A percentile compares a stretch with the other conserved stretches of the same genome.
phyloP scores from a whole-genome alignment of 92 coral and sea anemone species.

The Plumapathes pennacea region DNA sequence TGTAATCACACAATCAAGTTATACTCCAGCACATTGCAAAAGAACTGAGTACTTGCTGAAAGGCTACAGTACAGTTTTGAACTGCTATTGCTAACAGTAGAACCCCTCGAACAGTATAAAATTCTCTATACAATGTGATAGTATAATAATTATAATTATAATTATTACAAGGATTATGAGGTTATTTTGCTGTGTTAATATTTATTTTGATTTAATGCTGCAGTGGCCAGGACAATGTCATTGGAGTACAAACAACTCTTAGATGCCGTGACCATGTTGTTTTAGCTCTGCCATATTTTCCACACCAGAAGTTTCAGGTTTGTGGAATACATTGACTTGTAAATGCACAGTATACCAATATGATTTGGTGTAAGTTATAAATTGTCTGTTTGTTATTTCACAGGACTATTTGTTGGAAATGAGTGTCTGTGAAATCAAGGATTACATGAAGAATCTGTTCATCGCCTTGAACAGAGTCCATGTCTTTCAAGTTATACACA shows the following conservation, averaged over 20 bases:
- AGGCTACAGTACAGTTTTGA: too few species aligned
- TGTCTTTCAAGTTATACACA: constrained; percentile 81
- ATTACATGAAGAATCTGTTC: constrained; percentile 91
- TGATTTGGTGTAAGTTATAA: neutral
- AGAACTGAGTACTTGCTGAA: too few species aligned
- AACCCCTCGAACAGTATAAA: too few species aligned
- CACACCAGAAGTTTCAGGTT: constrained; percentile 98
- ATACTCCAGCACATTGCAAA: too few species aligned
- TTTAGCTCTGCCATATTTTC: constrained; percentile 91
- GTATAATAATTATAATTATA: too few species aligned
- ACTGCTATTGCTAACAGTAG: too few species aligned
- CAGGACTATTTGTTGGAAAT: constrained; percentile 83
- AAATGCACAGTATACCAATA: too few species aligned
- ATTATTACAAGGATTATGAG: too few species aligned
- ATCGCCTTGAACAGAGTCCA: constrained; percentile 89
- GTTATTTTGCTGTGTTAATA: neutral
- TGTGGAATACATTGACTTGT: too few species aligned
- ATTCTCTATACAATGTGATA: too few species aligned
- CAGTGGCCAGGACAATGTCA: constrained; percentile 90
- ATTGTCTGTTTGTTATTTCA: constrained; percentile 7
- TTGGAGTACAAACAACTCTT: constrained; percentile 83
- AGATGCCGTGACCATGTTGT: constrained; percentile 84
- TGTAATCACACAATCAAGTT: too few species aligned
- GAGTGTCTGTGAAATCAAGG: constrained; percentile 89
- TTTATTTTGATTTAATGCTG: neutral